These are phyloP conservation scores for Vireo griseus DNA, from an alignment of 2,797 vertebrate genomes.

Conservation along the genomic window DNA sequence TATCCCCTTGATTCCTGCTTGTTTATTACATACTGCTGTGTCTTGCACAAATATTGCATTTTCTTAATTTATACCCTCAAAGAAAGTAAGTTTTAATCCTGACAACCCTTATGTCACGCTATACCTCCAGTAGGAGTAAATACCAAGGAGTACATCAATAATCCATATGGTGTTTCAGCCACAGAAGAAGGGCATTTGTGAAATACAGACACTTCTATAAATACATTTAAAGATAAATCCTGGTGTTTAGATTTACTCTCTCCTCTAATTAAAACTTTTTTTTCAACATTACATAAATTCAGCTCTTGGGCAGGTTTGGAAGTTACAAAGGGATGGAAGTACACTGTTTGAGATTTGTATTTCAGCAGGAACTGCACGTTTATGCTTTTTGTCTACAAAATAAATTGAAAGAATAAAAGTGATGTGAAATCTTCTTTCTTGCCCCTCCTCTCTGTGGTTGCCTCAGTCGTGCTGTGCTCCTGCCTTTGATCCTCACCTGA, in stretches of 20 bases:
- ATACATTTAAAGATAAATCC: neutral
- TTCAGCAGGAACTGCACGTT: neutral
- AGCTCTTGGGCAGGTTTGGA: neutral
- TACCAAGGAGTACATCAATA: neutral
- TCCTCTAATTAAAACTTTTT: neutral
- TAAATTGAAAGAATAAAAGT: neutral
- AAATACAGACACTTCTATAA: neutral
- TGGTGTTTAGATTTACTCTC: neutral
- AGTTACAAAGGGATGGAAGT: neutral
- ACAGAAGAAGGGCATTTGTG: neutral
- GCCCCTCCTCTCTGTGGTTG: fast-evolving
- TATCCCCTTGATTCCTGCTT: neutral
- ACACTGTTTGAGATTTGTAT: neutral
- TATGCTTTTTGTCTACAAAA: neutral
- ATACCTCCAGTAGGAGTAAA: neutral
- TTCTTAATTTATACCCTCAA: neutral
- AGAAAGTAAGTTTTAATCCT: neutral
- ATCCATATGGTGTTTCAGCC: neutral
- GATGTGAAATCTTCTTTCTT: fast-evolving
- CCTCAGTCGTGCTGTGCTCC: neutral
- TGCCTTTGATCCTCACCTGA: neutral
- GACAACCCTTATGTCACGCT: neutral
- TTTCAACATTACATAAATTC: neutral
- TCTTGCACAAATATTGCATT: neutral
- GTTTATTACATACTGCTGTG: neutral